Conservation (phyloP, 2,113 vertebrate species). For the Ailurus styani region DNA sequence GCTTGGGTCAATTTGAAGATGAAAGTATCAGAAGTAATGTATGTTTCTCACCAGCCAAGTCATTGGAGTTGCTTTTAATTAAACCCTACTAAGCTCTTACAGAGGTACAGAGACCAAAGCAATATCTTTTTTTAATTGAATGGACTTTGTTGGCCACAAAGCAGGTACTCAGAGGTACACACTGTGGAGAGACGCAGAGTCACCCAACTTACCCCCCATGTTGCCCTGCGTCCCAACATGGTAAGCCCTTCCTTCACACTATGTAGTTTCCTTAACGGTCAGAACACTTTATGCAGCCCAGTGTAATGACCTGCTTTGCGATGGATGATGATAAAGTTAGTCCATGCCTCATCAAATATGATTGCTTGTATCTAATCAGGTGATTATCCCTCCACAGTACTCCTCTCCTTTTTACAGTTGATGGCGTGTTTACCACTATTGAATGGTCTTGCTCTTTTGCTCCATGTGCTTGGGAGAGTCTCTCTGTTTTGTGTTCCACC, state of each 20-base stretch:
- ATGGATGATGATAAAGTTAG: neutral
- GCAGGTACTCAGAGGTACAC: neutral
- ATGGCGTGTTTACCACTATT: neutral
- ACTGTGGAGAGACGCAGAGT: neutral
- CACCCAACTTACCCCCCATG: rapidly evolving
- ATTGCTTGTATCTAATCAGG: neutral
- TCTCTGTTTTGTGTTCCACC: neutral
- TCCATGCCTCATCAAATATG: neutral
- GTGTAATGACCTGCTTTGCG: neutral
- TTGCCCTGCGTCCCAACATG: neutral
- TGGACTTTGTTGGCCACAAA: neutral
- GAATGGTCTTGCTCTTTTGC: neutral
- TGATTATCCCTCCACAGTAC: neutral
- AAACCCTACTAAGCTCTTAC: neutral
- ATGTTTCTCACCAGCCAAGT: conserved; percentile 18
- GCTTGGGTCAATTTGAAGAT: conserved; percentile 44
- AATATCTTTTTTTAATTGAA: neutral
- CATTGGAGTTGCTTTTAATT: conserved; percentile 27
- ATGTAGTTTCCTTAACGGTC: neutral
- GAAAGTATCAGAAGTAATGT: conserved; percentile 22
- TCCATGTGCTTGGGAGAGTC: neutral
- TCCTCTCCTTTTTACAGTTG: neutral
- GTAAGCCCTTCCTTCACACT: neutral
- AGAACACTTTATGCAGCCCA: neutral
- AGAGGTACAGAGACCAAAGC: neutral